Base-by-base conservation (phyloP, 2,797 vertebrate genomes). In the Anolis apletophallus region DNA sequence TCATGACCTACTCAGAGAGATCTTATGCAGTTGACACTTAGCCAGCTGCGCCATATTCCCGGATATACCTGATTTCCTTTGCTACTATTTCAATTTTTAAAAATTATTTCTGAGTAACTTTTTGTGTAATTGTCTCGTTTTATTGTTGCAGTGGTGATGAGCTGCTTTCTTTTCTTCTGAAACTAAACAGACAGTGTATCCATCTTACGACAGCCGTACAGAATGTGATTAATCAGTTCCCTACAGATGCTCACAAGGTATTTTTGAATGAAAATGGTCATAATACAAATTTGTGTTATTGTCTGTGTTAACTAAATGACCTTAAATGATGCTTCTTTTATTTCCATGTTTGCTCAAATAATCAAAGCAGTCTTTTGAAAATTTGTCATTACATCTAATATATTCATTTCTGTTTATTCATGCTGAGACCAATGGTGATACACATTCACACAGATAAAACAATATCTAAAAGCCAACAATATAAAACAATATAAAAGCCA, bases 171-270 rank as follows among this genome's bases (percentile, higher is more conserved):
- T 98, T 98, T 93, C 97, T 99, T 91, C 93, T 98, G 84, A 97
- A 97, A 89, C 80, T 99, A 93, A 97, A 94, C 89, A 97, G 97
- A 74, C 97, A 99, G 64, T 98, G 97, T 93, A 95, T 88, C 91
- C 97, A 97, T 89, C 95, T 99, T 94, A 98, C 95, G 0, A 91
- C 97, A 92, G 93, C 93, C 1, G 93, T 98, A 74, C 97, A 98
- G 90, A 97, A 97, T 26, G 83, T 97, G 89, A 95, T 97, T 92
- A 91, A 93, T 40, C 97, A 97, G 81, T 97, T 99, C 75, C 97
- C 98, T 59, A 91, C 93, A 82, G 97, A 97, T 79, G 93, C 97
- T 76, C 97, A 97, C 64, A 97, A 98, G 98, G 99, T 99, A 96
- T 91, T 93, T n/a, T 85, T 80, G n/a, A 77, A 91, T 86, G 89